Conservation (phyloP, 2,113 vertebrate genomes). For the Dipodomys merriami region DNA sequence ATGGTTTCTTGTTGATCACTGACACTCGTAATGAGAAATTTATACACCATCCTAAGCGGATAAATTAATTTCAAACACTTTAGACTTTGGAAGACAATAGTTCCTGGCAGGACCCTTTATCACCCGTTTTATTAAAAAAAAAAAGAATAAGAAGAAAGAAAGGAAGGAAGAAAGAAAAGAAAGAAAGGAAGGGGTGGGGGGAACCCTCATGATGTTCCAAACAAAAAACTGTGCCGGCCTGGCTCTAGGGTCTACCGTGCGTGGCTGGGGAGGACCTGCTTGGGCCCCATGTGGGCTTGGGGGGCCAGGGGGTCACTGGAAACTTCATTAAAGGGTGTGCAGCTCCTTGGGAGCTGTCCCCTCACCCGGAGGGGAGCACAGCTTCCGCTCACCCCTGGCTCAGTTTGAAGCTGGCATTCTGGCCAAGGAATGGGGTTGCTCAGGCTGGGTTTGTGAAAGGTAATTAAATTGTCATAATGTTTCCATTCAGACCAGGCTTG, state of each 20-base stretch:
- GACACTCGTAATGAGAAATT: slow-evolving; percentile 94
- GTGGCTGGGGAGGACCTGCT: slow-evolving; percentile 47
- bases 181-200: not conserved
- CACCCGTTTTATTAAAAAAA: slow-evolving; percentile 89
- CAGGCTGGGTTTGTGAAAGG: slow-evolving; percentile 72
- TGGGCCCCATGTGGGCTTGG: slow-evolving; percentile 74
- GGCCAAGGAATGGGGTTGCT: slow-evolving; percentile 75
- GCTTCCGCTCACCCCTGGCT: slow-evolving; percentile 73
- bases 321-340: slow-evolving; percentile 75
- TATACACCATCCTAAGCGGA: slow-evolving; percentile 92
- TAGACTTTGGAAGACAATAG: slow-evolving; percentile 91
- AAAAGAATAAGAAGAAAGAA: not conserved
- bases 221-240: slow-evolving; percentile 61
- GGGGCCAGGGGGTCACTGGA: slow-evolving; percentile 76
- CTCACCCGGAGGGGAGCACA: slow-evolving; percentile 37
- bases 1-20: slow-evolving; percentile 91
- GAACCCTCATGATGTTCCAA: not conserved
- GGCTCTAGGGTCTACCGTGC: slow-evolving; percentile 71
- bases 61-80: slow-evolving; percentile 97
- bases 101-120: slow-evolving; percentile 91
- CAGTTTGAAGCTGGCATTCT: slow-evolving; percentile 77
- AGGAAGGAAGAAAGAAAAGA: not conserved
- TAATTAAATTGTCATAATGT: slow-evolving; percentile 80
- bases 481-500: slow-evolving; percentile 70
- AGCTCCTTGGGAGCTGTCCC: slow-evolving; percentile 65